Conservation (phyloP, 2,797 vertebrate genomes). For the Steatocranus sp. region DNA sequence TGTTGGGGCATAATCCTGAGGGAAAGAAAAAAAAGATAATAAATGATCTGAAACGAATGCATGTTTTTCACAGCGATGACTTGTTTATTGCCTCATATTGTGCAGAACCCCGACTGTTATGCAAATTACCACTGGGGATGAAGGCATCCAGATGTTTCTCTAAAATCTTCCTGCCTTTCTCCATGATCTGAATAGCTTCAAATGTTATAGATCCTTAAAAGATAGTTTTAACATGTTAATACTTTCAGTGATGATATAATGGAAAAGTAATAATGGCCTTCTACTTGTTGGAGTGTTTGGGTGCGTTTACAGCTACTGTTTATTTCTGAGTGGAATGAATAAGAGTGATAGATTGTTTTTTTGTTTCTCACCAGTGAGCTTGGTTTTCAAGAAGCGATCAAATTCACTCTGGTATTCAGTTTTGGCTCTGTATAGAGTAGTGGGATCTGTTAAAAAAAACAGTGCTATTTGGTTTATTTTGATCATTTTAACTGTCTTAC, state of each 20-base stretch:
- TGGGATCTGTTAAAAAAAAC: conserved; percentile 53
- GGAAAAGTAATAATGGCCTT: background rate
- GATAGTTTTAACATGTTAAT: background rate
- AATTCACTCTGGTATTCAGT: conserved; percentile 77
- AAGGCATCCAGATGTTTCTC: conserved; percentile 70
- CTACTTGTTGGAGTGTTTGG: background rate
- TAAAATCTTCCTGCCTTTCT: conserved; percentile 67
- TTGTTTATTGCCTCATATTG: background rate
- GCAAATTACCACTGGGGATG: conserved; percentile 48
- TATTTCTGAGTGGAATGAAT: background rate
- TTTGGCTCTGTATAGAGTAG: conserved; percentile 67
- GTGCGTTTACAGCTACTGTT: background rate
- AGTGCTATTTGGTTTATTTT: background rate
- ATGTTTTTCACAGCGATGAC: background rate
- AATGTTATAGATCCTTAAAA: conserved; percentile 31
- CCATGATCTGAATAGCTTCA: conserved; percentile 64
- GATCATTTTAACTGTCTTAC: background rate
- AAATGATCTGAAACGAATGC: conserved; percentile 1
- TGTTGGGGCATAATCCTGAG: conserved; percentile 76
- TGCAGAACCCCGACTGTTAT: background rate
- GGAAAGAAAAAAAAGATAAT: background rate
- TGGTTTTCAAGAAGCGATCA: conserved; percentile 37
- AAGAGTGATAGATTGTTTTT: background rate
- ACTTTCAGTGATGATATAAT: background rate
- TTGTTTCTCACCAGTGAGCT: conserved; percentile 42